Conservation (phyloP, 2,797 vertebrate genomes). For the Mustela erminea region DNA sequence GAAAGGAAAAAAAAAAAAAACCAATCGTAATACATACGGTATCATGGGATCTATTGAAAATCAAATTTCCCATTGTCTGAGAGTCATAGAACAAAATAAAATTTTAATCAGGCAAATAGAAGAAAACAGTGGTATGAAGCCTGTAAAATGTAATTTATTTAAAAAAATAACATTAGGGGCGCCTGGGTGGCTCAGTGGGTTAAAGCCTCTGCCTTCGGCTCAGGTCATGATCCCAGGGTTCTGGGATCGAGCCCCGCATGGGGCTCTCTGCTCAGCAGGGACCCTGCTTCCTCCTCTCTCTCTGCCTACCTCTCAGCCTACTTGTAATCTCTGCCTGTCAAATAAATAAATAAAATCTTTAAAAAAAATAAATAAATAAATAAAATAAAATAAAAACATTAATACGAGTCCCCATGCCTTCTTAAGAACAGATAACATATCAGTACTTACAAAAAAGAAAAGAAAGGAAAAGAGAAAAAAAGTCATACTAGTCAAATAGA, state of each 20-base stretch:
- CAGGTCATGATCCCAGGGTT: too few relatives aligned
- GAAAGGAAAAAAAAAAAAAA: neutral
- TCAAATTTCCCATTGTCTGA: constrained; percentile 32
- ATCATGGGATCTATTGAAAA: constrained; percentile 53
- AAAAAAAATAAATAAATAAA: too few relatives aligned
- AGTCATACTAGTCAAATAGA: neutral
- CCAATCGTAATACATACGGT: neutral
- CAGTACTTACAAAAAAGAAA: neutral
- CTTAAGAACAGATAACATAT: neutral
- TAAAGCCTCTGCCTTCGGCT: too few relatives aligned
- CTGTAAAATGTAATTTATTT: constrained; percentile 57
- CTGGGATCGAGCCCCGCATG: too few relatives aligned
- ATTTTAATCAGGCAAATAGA: constrained; percentile 45
- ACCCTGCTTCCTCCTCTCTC: too few relatives aligned
- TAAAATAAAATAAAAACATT: too few relatives aligned
- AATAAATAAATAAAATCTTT: too few relatives aligned
- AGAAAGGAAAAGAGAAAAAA: neutral
- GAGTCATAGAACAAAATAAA: constrained; percentile 40
- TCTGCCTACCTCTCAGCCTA: too few relatives aligned
- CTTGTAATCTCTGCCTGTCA: too few relatives aligned
- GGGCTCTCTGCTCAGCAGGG: too few relatives aligned
- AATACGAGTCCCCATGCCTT: neutral
- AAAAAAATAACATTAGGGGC: constrained; percentile 64
- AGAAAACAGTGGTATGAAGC: constrained; percentile 34
- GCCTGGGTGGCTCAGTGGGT: too few relatives aligned